These are phyloP conservation scores for Conus canariensis DNA, from an alignment of 2,888 invertebrate genomes.

Conservation along the genomic window DNA sequence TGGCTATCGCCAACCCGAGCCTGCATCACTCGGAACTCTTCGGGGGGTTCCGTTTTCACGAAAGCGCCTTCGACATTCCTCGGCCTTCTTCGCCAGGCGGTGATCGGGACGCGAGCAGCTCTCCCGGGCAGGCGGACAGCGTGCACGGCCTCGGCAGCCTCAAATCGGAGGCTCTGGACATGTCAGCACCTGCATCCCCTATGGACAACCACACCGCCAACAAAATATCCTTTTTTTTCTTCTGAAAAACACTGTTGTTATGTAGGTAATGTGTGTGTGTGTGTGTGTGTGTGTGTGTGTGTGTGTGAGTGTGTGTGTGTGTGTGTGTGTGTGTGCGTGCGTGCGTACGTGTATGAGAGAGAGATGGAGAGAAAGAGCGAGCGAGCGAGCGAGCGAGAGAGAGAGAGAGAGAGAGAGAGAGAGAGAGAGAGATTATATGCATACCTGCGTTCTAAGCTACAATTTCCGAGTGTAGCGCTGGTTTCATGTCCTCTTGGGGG, in stretches of 20 bases:
- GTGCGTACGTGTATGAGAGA: background rate
- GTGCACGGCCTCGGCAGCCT: background rate
- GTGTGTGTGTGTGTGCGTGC: background rate
- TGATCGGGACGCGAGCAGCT: background rate
- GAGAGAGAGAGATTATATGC: too few relatives aligned
- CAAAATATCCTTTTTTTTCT: conserved; percentile 34
- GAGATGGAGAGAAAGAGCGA: too few relatives aligned
- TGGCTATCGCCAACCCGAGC: conserved; percentile 97
- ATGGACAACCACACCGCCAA: background rate
- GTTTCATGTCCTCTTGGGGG: too few relatives aligned
- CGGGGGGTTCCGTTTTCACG: conserved; percentile 25
- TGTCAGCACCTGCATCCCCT: background rate
- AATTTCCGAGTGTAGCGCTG: too few relatives aligned
- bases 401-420: too few relatives aligned
- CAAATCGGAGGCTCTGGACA: background rate
- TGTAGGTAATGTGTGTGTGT: background rate
- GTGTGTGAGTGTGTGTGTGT: background rate
- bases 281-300: background rate
- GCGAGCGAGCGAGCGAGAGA: too few relatives aligned
- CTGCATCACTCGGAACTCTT: conserved; percentile 83
- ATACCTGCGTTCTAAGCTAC: too few relatives aligned
- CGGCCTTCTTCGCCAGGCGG: background rate
- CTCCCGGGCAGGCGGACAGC: background rate
- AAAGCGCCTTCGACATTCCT: background rate
- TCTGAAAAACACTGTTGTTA: too few relatives aligned